Percentiles rank a stretch among this genome's conserved stretches.
Evolutionary conservation across 2,888 invertebrate species (phyloP).

Genomic region (Mongoloraphidia duomilia): DNA sequence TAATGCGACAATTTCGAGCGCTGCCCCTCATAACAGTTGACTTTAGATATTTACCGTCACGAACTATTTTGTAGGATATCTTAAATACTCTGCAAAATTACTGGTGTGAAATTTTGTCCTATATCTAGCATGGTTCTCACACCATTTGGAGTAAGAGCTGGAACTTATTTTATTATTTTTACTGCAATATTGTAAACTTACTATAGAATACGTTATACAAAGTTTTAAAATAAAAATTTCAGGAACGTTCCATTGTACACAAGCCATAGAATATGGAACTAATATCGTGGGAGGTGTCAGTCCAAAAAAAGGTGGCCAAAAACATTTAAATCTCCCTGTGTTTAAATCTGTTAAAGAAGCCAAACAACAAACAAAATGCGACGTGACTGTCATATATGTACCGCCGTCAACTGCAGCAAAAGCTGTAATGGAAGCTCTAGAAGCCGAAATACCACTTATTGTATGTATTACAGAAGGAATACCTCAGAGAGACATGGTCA

Average conservation of each 20-base stretch:
- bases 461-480: slow-evolving; percentile 68
- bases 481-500: slow-evolving; percentile 72
- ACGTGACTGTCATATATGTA: slow-evolving; percentile 64
- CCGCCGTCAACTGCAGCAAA: slow-evolving; percentile 56
- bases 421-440: slow-evolving; percentile 59
- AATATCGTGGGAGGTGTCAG: slow-evolving; percentile 67
- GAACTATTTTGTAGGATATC: no score
- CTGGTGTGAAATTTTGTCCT: no score
- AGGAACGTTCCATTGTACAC: slow-evolving; percentile 50
- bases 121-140: no score
- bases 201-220: no score
- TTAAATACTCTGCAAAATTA: no score
- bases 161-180: no score
- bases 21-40: no score
- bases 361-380: slow-evolving; percentile 46
- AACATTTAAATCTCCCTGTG: slow-evolving; percentile 49
- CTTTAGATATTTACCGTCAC: no score
- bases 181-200: no score
- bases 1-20: no score
- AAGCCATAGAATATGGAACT: slow-evolving; percentile 68
- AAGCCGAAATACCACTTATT: slow-evolving; percentile 60
- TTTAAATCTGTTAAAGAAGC: slow-evolving; percentile 55
- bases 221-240: no score
- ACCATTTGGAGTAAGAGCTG: no score
- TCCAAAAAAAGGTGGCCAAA: slow-evolving; percentile 68